Base-by-base conservation (phyloP, 35 echinoderm and acorn worm species). In the Lytechinus pictus region DNA sequence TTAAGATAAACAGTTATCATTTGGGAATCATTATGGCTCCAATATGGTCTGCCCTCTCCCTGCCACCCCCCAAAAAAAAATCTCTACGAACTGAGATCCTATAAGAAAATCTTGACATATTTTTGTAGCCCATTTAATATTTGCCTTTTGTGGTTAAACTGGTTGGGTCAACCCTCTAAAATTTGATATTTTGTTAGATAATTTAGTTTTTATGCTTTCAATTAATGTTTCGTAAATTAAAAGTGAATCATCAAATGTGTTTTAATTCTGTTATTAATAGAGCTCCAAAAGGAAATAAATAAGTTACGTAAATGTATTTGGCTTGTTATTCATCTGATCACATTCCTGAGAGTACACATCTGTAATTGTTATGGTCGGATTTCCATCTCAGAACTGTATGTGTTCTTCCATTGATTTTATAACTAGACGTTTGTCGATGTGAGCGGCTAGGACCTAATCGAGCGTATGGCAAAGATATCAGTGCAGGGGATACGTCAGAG, bases 391-490 rank as follows among this genome's bases (percentile, higher is more conserved):
- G 66, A 79, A 79, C 66, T 44, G 33, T 44, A 44, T 60, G 66
- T 24, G 66, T 24, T 24, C 66, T 79, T 79, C 66, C 66, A n/a
- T 79, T 79, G 66, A 79, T 79, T 79, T 79, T 24, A 79, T 79
- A 79, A 24, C 88, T 54, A 90, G 28, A 54, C 52, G 88, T 90
- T 44, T 90, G 29, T 52, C 88, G 88, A 90, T 90, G 19, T 90
- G 27, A 90, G 88, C 88, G 29, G 52, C 88, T 90, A 54, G 88
- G 13, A 90, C 88, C 88, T 90, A 90, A 90, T 90, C 44, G 88
- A 54, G 88, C 88, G 88, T 90, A 90, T 90, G 88, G 88, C 88
- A 90, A 90, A 44, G 16, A 90, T 52, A 90, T 90, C 88, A 90
- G 29, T 1, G 66, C 66, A 7, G 66, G n/a, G 66, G 66, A 79